Evolutionary conservation across 2,113 vertebrate genomes (phyloP), one percentile per base, ranked within the genome.

Genomic region (Arenaria interpres): DNA sequence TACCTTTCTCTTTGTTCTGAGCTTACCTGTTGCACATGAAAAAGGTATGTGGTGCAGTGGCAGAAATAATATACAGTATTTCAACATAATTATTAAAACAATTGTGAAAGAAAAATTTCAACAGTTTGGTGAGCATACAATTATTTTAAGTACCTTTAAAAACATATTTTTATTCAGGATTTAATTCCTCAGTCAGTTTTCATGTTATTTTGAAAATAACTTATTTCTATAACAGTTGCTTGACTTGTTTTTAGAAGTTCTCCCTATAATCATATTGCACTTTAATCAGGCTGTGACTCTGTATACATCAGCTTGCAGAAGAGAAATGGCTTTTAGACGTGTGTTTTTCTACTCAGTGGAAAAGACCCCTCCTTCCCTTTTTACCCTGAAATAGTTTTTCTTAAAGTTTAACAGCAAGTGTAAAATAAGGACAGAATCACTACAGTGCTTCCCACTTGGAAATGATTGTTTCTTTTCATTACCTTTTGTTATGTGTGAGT

Each of bases 261-360:
- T 77, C 37, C n/a, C 14, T 54, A 2, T 50, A 83, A 82, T 60
- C 39, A 56, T 73, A 41, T 35, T 96, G 80, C 60, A 59, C 71
- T 95, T 96, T 88, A 89, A 89, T 95, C 81, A 93, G 66, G 35
- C n/a, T 79, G 30, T 84, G 76, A 62, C 59, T 95, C 43, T 71
- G 8, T 73, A n/a, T 37, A 41, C 16, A 41, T 78, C 51, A 57
- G 4, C 33, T 77, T 33, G 59, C 64, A 54, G 53, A 85, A 74
- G 53, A 90, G 69, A 92, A 91, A 89, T 69, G 17, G 13, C 28
- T 89, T 92, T 82, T 64, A 72, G 50, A 41, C 1, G 7, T 73
- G 35, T 60, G 30, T 89, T 90, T 91, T 94, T 82, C 66, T 88
- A 4, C 48, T 59, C 13, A 3, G 28, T 79, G 37, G 59, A 56